Base-by-base conservation (phyloP, 2,888 invertebrate genomes). In the Eupithecia centaureata region DNA sequence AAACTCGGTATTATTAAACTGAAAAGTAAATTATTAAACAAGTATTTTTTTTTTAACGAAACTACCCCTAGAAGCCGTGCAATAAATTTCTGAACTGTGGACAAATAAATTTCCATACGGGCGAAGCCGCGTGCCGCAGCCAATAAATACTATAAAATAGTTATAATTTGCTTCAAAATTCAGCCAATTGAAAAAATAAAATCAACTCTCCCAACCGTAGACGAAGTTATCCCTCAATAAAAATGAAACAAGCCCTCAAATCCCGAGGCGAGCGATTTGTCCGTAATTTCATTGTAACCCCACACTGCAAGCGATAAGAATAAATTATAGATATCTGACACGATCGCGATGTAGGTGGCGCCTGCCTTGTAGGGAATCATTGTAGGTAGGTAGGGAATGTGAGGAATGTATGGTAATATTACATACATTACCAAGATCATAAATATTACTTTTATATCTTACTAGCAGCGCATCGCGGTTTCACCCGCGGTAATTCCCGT, bases 261-360 rank as follows among this genome's bases (percentile, higher is more conserved):
- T 74, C 76, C 77, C 76, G 63, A 60, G 74, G 67, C 73, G 65
- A 74, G 66, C 80, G 78, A 81, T 81, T 80, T 81, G 79, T 80
- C 82, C 77, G 75, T 76, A 81, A 77, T 80, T 79, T 77, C 72
- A 72, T 67, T 72, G 85, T 82, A 85, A 86, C 81, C 79, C 67
- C 77, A 86, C 86, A 85, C 86, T 85, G 63, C 27, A 66, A 72
- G 77, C 67, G 75, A 71, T 63, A 73, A 76, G 80, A 76, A 84
- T 86, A 85, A 81, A 84, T 85, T 84, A 77, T 78, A 1, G 22
- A 7, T 33, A 57, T 57, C 30, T 22, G 32, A 57, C 32, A 33
- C 57, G 13, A 32, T 30, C 51, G 35, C 27, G 27, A 27, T 56
- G 54, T 56, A 56, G 54, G 54, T 56, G 54, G 54, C 54, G 54